These are phyloP conservation scores for Oligia fasciuncula DNA, from an alignment of 2,888 invertebrate genomes.

Conservation along the genomic window DNA sequence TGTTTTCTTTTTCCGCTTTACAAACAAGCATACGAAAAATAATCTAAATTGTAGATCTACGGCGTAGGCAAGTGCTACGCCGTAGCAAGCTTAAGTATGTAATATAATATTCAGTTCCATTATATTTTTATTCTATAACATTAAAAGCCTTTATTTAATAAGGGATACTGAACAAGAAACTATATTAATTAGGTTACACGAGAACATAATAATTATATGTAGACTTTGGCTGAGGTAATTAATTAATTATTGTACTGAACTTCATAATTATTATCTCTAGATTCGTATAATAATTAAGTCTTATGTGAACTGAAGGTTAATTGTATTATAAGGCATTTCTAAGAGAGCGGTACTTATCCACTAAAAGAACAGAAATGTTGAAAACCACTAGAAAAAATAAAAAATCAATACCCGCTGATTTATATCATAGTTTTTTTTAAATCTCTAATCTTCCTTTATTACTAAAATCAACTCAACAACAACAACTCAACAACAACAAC, in stretches of 20 bases:
- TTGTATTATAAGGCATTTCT: background rate
- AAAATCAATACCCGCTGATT: background rate
- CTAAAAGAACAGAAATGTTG: background rate
- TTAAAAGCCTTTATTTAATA: background rate
- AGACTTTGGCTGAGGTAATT: background rate
- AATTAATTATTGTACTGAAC: conserved; percentile 2
- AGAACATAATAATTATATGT: background rate
- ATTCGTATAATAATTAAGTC: background rate
- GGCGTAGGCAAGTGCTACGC: conserved; percentile 50
- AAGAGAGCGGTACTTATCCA: background rate
- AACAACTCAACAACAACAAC: too few relatives aligned
- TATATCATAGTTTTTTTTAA: background rate
- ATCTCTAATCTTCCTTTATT: background rate
- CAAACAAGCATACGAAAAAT: background rate
- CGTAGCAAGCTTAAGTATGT: conserved; percentile 39
- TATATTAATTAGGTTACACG: background rate
- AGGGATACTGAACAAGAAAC: background rate
- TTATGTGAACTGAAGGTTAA: background rate
- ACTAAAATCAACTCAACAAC: too few relatives aligned
- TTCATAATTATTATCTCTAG: background rate
- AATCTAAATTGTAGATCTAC: conserved; percentile 4
- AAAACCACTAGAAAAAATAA: background rate
- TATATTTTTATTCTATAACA: conserved; percentile 18
- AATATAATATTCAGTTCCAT: background rate
- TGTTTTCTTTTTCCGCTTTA: background rate